Base-by-base conservation (phyloP, 2,888 invertebrate species). In the Tipula vernalis region DNA sequence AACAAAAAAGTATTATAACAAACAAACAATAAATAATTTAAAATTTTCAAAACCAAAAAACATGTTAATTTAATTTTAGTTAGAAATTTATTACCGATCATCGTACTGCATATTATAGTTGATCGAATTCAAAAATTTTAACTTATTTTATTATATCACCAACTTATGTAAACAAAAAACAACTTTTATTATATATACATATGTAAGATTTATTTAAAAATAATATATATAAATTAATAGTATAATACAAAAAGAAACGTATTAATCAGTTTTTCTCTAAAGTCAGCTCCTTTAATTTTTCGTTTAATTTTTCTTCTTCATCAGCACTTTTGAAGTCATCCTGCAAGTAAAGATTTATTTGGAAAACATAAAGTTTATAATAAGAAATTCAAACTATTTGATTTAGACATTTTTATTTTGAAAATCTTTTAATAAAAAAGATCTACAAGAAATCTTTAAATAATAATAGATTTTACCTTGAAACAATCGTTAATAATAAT, bases 311-410 rank as follows among this genome's bases (percentile, higher is more conserved):
- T 86, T 93, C 90, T 89, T 94, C 94, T 88, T 94, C 93, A 86
- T 92, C 92, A 89, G 94, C 94, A 0, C 94, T 93, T 89, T 93
- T 92, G 87, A 94, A 93, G 89, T 93, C 94, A 87, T 94, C 93
- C 94, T 93, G 88, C 10, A 39, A 86, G 10, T 71, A 86, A 84
- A 51, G n/a, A 51, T 4, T n/a, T 44, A 10, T 12, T 44, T 15
- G 8, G 44, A 57, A 57, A 6, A 3, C 39, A 39, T 28, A 28
- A 28, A 28, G n/a, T n/a, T n/a, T n/a, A n/a, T n/a, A 28, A 28
- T 2, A 28, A 28, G 28, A 28, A 28, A 28, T 28, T 28, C 28
- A 28, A 28, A 28, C 2, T 28, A 28, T 28, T 28, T 28, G 28
- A 0, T 28, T 28, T 28, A 28, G 28, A 28, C 28, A 28, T 28